Evolutionary conservation across 2,797 vertebrate species (phyloP), one percentile per base, ranked within the genome.

Genomic region (Sebastes vulpes): DNA sequence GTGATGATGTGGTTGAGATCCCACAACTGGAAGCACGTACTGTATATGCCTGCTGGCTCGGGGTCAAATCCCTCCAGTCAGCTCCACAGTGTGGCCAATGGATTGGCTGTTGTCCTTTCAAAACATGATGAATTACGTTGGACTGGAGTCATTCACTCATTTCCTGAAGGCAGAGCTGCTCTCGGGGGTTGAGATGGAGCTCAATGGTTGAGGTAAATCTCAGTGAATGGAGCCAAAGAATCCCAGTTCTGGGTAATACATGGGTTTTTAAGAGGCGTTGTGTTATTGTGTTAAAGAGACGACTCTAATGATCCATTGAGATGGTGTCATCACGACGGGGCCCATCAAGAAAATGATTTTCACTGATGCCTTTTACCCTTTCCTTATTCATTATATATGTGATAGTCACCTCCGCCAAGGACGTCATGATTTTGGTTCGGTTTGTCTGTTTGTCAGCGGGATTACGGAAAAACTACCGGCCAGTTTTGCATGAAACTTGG

Each of bases 1-100:
- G 56, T 9, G 60, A 73, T 72, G 83, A 81, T 54, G 76, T 38
- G 53, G 46, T 74, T 70, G 31, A 81, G 42, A 83, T 75, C 58
- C 53, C 52, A 65, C 80, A 81, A 81, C 56, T 81, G 78, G 57
- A 80, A 58, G 59, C 67, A 21, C 8, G 38, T 11, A 38, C 35
- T 35, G 35, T 48, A 18, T 5, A 28, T 6, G n/a, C 65, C 56
- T 66, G 16, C 64, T 70, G 59, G 74, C 20, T 52, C 4, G 61
- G 16, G 66, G 14, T 52, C 72, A 60, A 68, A 72, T 77, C 81
- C 73, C 76, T 72, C 20, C 58, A 64, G 79, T 63, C 42, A 54
- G 31, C 56, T 28, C 35, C n/a, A 21, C 23, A n/a, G 16, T 65
- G 3, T 60, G 28, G 29, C 50, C 23, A 32, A 28, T 16, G 12